These are phyloP conservation scores for Pollenia labialis DNA, from an alignment of 2,888 invertebrate species.

Conservation along the genomic window DNA sequence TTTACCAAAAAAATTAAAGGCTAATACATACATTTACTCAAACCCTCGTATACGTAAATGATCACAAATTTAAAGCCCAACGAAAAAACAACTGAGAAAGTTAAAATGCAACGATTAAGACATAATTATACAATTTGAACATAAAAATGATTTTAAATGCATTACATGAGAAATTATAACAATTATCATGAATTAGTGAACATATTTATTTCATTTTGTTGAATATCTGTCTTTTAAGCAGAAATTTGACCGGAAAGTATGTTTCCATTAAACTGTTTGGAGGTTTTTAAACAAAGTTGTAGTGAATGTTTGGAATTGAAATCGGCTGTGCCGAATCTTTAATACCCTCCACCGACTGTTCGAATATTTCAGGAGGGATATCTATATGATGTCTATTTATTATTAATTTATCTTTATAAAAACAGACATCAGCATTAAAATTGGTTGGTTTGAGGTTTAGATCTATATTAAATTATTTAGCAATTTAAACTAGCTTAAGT, in stretches of 20 bases:
- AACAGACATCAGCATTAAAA: no score
- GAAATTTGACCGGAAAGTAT: neutral
- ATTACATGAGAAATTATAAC: constrained; percentile 65
- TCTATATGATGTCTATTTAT: no score
- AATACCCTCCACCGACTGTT: no score
- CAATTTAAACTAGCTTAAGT: no score
- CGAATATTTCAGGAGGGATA: no score
- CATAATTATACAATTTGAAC: constrained; percentile 61
- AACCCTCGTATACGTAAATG: constrained; percentile 12
- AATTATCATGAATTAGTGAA: constrained; percentile 65
- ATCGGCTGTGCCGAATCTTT: no score
- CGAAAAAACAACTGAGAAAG: constrained; percentile 45
- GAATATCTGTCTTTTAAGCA: neutral
- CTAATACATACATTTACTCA: neutral
- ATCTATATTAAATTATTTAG: no score
- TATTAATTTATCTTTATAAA: no score
- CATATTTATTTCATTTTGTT: constrained; percentile 43
- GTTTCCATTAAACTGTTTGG: neutral
- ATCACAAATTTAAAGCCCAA: constrained; percentile 34
- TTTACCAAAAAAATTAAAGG: constrained; percentile 45
- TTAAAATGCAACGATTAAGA: constrained; percentile 68
- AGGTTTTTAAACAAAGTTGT: neutral
- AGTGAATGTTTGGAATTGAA: no score
- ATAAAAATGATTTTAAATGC: constrained; percentile 54
- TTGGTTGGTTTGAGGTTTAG: no score